Evolutionary conservation across 2,113 vertebrate species (phyloP), one percentile per base, ranked within the genome.

Genomic region (Saguinus midas): DNA sequence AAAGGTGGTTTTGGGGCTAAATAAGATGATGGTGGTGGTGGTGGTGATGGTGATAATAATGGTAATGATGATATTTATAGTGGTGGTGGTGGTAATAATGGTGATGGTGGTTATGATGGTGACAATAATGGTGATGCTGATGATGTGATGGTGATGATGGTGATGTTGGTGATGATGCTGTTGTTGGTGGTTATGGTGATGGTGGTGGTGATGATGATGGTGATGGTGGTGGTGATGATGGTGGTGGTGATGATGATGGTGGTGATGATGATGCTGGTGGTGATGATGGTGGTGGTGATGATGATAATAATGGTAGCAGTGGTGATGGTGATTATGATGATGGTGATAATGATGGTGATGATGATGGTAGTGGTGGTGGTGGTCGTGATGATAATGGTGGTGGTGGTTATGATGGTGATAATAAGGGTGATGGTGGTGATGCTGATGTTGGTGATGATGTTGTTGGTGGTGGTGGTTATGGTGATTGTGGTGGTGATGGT

Each of bases 381-480:
- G 27, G 2, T 66, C 11, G 20, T 58, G 57, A 8, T 25, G 3
- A 32, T 64, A 20, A 5, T 64, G 27, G 3, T 66, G 64, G 2
- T 66, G 29, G 5, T 66, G 14, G 6, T n/a, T 37, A 50, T 25
- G 66, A 12, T 1, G n/a, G 17, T 8, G 37, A 40, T 40, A 40
- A 40, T 40, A 40, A 40, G 37, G 37, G 37, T 40, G 37, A 6
- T 68, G 32, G 3, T 37, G 21, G 16, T 73, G 82, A 2, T 37
- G 23, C 3, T 37, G 12, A 23, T 82, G 21, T 40, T 52, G 13
- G 5, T 64, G 8, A 6, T 72, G 32, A 5, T 48, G 29, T 6
- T 76, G 72, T 6, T 55, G 32, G 0, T 37, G 68, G 0, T 35
- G 32, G 1, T 35, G 6, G 0, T 70, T 6, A 1, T 70, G 17